Base-by-base conservation (phyloP, 2,888 invertebrate genomes). In the Stenoptilia bipunctidactyla region DNA sequence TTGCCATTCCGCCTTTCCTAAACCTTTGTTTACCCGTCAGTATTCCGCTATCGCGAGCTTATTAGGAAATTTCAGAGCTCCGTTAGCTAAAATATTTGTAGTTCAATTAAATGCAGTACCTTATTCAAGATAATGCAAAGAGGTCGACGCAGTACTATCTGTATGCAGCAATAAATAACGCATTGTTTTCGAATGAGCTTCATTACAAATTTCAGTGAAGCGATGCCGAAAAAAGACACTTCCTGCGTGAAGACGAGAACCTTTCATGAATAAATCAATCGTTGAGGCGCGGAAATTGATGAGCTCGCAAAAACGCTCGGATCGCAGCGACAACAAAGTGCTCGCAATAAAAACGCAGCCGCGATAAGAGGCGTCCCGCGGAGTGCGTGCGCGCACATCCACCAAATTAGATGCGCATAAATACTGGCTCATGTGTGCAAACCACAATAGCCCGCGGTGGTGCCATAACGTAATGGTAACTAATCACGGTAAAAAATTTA, bases 261-360 rank as follows among this genome's bases (percentile, higher is more conserved):
- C 64, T 68, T 74, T 79, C 80, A 82, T 83, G 82, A 82, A 83
- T 82, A 83, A 83, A 82, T 79, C 79, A 80, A 74, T 74, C 65
- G 66, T 46, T 49, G 65, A 79, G 76, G 80, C 82, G 82, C 74
- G 82, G 82, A 82, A 80, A 82, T 82, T 82, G 79, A 82, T 82
- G 77, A 68, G 72, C 55, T 65, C 54, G 55, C 74, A 82, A 82
- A 82, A 82, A 82, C 66, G 58, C 60, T 61, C 60, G 66, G 67
- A 68, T 66, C 70, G 68, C 57, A 64, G 64, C 69, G 67, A 71
- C 76, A 75, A 79, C 80, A 82, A 79, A 80, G 73, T 79, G 75
- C 65, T 66, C 55, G 61, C 67, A 61, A 67, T 70, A 82, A 80
- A 80, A 80, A 79, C 67, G 62, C 63, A 65, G 50, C 58, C 62